Evolutionary conservation across 2,888 invertebrate genomes (phyloP).

Genomic region (Augochlorella aurata): DNA sequence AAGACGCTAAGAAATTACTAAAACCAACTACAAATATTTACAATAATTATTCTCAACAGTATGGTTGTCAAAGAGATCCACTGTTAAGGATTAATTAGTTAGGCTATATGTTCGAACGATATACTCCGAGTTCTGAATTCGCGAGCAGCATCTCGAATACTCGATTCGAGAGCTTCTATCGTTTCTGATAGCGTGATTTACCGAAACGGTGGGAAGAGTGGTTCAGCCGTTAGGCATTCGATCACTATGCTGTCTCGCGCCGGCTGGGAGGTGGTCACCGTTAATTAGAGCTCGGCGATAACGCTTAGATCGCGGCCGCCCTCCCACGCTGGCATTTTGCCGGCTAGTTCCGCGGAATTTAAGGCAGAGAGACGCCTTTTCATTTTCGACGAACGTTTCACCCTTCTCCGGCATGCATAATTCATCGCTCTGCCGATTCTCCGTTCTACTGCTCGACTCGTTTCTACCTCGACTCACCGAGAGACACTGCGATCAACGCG

Average conservation of each 20-base stretch:
- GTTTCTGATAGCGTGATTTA: neutral
- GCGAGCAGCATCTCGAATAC: neutral
- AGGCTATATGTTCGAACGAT: too few relatives aligned
- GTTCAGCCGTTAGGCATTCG: neutral
- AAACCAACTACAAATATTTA: too few relatives aligned
- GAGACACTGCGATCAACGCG: neutral
- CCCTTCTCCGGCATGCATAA: conserved; percentile 33
- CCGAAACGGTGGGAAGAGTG: neutral
- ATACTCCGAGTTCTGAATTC: neutral
- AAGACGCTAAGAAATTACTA: too few relatives aligned
- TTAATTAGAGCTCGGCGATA: conserved; percentile 41
- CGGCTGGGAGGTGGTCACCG: conserved; percentile 20
- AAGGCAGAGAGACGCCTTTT: conserved; percentile 34
- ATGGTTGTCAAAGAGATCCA: too few relatives aligned
- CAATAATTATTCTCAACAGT: too few relatives aligned
- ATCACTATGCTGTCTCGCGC: neutral
- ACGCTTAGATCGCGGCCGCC: conserved; percentile 12
- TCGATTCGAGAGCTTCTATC: too few relatives aligned
- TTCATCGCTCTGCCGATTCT: conserved; percentile 31
- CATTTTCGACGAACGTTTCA: conserved; percentile 26
- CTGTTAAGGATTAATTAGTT: too few relatives aligned
- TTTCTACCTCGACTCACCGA: neutral
- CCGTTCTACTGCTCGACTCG: neutral
- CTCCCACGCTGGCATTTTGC: conserved; percentile 32
- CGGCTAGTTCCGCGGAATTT: conserved; percentile 24